These are phyloP conservation scores for Solenodon paradoxus DNA, from an alignment of 2,113 vertebrate species.

Conservation along the genomic window DNA sequence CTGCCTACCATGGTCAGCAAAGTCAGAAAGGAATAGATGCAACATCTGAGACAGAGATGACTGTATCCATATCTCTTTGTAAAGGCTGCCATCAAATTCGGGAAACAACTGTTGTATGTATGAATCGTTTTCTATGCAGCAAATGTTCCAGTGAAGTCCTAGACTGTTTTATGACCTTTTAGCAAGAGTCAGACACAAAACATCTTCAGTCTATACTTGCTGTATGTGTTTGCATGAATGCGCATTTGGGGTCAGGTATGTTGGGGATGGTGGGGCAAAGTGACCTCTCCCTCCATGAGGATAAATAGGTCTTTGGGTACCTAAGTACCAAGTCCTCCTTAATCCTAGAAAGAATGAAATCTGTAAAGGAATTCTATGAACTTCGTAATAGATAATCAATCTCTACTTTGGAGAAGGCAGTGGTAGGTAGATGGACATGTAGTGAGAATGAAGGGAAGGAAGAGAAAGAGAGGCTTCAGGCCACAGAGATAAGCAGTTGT, in stretches of 20 bases:
- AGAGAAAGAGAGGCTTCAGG: not conserved
- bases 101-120: not conserved
- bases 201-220: not conserved
- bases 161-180: not conserved
- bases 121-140: not conserved
- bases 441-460: not conserved
- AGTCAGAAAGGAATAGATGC: not conserved
- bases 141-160: not conserved
- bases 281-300: not conserved
- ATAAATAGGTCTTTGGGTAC: not conserved
- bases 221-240: not conserved
- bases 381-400: not conserved
- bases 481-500: not conserved
- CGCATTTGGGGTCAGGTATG: no score
- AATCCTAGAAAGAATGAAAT: not conserved
- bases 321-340: not conserved
- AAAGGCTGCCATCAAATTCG: not conserved
- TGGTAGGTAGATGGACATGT: not conserved
- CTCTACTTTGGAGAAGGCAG: not conserved
- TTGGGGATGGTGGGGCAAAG: no score
- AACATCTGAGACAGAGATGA: not conserved
- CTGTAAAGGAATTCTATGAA: not conserved
- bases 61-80: not conserved
- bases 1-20: not conserved
- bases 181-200: not conserved